These are phyloP conservation scores for Noctua comes DNA, from an alignment of 2,888 invertebrate genomes.

Conservation along the genomic window DNA sequence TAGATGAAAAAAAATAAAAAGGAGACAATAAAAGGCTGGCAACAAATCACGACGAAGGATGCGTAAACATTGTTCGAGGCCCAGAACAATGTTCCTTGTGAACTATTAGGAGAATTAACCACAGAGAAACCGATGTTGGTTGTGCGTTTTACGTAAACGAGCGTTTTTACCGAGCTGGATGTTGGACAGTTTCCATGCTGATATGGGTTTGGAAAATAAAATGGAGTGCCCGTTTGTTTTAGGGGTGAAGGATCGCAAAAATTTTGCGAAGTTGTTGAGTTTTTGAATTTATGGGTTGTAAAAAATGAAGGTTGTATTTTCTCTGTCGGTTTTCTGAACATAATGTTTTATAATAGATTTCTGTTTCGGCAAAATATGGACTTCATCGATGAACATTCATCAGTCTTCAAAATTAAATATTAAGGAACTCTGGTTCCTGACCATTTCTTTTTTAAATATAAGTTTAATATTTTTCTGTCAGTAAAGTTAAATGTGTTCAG, in stretches of 20 bases:
- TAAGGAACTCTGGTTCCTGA: background rate
- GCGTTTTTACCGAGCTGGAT: slow-evolving; percentile 32
- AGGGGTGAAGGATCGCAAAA: slow-evolving; percentile 12
- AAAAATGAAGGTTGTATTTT: slow-evolving; percentile 17
- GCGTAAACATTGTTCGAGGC: slow-evolving; percentile 75
- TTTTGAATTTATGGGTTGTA: slow-evolving; percentile 43
- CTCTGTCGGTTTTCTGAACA: background rate
- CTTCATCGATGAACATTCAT: background rate
- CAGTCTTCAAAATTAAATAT: background rate
- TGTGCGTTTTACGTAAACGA: slow-evolving; percentile 47
- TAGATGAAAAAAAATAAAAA: slow-evolving; percentile 67
- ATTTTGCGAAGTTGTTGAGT: slow-evolving; percentile 26
- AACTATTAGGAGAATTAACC: slow-evolving; percentile 69
- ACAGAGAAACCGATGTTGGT: slow-evolving; percentile 51
- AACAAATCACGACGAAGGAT: slow-evolving; percentile 78
- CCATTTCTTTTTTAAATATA: background rate
- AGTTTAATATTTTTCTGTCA: too few species aligned
- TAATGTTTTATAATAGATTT: slow-evolving; percentile 4
- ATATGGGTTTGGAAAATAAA: slow-evolving; percentile 51
- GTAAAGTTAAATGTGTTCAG: background rate
- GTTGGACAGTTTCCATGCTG: slow-evolving; percentile 56
- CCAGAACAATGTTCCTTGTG: slow-evolving; percentile 67
- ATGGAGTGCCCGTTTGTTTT: slow-evolving; percentile 41
- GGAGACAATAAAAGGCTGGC: slow-evolving; percentile 75
- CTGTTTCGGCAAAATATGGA: background rate